Evolutionary conservation across 2,113 vertebrate species (phyloP), one percentile per base, ranked within the genome.

Genomic region (Rhadina sibilatrix): DNA sequence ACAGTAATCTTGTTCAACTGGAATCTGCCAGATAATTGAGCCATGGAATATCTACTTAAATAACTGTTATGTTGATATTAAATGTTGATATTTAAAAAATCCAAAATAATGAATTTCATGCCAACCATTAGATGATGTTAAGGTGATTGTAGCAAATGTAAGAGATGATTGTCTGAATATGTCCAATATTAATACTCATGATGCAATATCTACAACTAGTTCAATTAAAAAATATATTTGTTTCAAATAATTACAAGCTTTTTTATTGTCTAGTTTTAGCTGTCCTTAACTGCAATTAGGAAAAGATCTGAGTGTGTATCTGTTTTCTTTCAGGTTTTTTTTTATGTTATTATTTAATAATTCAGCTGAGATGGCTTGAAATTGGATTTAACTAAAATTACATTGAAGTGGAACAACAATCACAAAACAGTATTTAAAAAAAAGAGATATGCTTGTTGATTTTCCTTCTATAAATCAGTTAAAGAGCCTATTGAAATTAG

Each of bases 371-470:
- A 93, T 90, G n/a, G 7, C 33, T 81, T 80, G 68, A 92, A 96
- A 96, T 94, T 83, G 60, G 81, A 86, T 96, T 86, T 80, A 60
- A 75, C 9, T 33, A 52, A 90, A 96, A 93, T 88, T 88, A 83
- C n/a, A 75, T 78, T 81, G 70, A 86, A 95, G 17, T 63, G 63
- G 31, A 86, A 16, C 47, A 94, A 56, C 20, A 85, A 90, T 74
- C 68, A 83, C 30, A 78, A 65, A 63, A n/a, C 11, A 38, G 12
- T 66, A 76, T 69, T 38, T 38, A 75, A 12, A 81, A 70, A 76
- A 72, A 75, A 57, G 20, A 84, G 11, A 57, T 85, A 35, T 54
- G 21, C 15, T 59, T 88, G 27, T 60, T 92, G 40, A 7, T 70
- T 94, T 96, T 83, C 22, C 27, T 47, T 77, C 42, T 68, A 49